Percentiles rank a stretch among this genome's conserved stretches.
These are phyloP conservation scores for Apodemus speciosus DNA, from an alignment of 2,113 vertebrate genomes.

Conservation along the genomic window DNA sequence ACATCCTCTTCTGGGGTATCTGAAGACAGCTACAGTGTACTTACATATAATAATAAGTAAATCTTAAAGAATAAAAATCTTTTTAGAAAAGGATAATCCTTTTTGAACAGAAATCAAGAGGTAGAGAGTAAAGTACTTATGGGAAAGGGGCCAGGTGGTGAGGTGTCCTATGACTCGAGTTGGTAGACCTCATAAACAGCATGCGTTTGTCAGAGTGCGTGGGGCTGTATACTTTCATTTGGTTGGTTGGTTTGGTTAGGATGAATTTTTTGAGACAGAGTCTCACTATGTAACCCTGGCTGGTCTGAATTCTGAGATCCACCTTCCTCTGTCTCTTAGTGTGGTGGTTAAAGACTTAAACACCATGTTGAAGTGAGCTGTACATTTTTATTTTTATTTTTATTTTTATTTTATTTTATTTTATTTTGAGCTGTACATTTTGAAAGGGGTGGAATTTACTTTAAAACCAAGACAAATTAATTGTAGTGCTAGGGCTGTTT, in stretches of 20 bases:
- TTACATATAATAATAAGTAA: too few relatives aligned
- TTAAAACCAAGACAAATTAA: conserved; percentile 4
- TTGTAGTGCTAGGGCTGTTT: not conserved
- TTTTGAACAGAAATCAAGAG: conserved; percentile 12
- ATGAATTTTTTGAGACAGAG: not conserved
- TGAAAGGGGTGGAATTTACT: not conserved
- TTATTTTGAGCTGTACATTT: not conserved
- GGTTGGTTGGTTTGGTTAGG: not conserved
- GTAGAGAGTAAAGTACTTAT: conserved; percentile 18
- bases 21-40: too few relatives aligned
- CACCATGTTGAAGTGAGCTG: not conserved
- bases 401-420: too few relatives aligned
- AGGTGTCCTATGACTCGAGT: not conserved
- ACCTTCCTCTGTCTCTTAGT: not conserved
- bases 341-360: not conserved
- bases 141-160: not conserved
- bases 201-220: not conserved
- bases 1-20: too few relatives aligned
- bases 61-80: too few relatives aligned
- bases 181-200: not conserved
- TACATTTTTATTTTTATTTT: too few relatives aligned
- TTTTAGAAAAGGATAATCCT: not conserved
- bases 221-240: not conserved
- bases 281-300: not conserved
- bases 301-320: not conserved